Evolutionary conservation across 2,888 invertebrate genomes (phyloP), one percentile per base, ranked within the genome.

Genomic region (Phrixothrix hirtus): DNA sequence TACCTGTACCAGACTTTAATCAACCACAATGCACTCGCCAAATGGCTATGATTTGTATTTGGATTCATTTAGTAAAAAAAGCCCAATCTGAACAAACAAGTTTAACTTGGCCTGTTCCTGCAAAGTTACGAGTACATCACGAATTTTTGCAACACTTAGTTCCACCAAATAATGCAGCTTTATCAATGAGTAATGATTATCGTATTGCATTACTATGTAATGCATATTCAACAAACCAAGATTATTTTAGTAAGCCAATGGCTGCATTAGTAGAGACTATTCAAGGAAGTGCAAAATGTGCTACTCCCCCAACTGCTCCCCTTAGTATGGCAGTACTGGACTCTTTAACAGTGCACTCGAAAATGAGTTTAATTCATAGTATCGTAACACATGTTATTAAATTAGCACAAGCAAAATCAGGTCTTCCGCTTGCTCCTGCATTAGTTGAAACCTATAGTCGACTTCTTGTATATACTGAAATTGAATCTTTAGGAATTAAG

Each of bases 401-500:
- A 70, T 80, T 92, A 62, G 92, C 95, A 0, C 92, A 93, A 70
- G 86, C 87, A 21, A 95, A 94, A 72, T 86, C 88, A 0, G 88
- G 87, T 43, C 83, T 90, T 70, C 88, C 92, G 0, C 80, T 92
- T 69, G 89, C 95, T 0, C 95, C 96, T 0, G 95, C 95, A 0
- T 77, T 96, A 1, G 91, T 97, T 0, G 96, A 97, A 77, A 97
- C 96, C 0, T 97, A 96, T 77, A 92, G 94, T 50, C 81, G 96
- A 39, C 78, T 97, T 10, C 77, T 97, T 41, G 95, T 96, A 0
- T 97, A 97, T 69, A 95, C 94, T 5, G 97, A 97, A 79, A 96
- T 96, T 44, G 97, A 97, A 75, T 93, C 95, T 10, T 80, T 97
- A 38, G 96, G 97, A 17, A 95, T 97, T 56, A 97, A 97, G 78